Base-by-base conservation (phyloP, 2,113 vertebrate genomes). In the Paratilapia polleni region DNA sequence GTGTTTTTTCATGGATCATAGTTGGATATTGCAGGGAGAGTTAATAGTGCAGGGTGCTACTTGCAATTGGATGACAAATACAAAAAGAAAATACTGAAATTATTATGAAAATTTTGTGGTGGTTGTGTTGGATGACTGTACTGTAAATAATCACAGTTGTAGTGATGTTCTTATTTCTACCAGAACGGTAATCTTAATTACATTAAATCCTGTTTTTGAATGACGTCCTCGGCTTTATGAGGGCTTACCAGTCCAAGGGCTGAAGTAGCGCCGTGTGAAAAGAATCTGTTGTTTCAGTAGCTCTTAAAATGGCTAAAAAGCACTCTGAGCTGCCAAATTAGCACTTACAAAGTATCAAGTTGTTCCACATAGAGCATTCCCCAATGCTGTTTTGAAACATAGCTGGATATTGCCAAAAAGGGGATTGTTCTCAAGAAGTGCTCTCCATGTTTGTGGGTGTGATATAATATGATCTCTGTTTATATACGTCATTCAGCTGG, bases 221-320 rank as follows among this genome's bases (percentile, higher is more conserved):
- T 89, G 84, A 86, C 77, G 41, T 88, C 57, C 80, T 80, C 43
- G 26, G 91, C 84, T 92, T 92, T 83, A 84, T 61, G 62, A 54
- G 52, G 77, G 78, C 85, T 94, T 90, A 91, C 73, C 38, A 66
- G 86, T 87, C 86, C 83, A 87, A 84, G 75, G 49, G 80, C 90
- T 93, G 86, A 93, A 90, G 89, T 89, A 93, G 93, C 6, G 4
- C 58, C 57, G 88, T 6, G 88, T 90, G 82, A 94, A 93, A 90
- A 87, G 88, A 73, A 76, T 75, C 87, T 85, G 87, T 94, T 93
- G 89, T 93, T 94, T 92, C 80, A 80, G 82, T 6, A 17, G 85
- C 83, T 56, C 87, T 92, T 86, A 73, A 90, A 91, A 89, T 81
- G 62, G 85, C 89, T 88, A 86, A 88, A 92, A 90, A 87, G 41